Evolutionary conservation across 2,888 invertebrate species (phyloP).

Genomic region (Synanthedon myopaeformis): DNA sequence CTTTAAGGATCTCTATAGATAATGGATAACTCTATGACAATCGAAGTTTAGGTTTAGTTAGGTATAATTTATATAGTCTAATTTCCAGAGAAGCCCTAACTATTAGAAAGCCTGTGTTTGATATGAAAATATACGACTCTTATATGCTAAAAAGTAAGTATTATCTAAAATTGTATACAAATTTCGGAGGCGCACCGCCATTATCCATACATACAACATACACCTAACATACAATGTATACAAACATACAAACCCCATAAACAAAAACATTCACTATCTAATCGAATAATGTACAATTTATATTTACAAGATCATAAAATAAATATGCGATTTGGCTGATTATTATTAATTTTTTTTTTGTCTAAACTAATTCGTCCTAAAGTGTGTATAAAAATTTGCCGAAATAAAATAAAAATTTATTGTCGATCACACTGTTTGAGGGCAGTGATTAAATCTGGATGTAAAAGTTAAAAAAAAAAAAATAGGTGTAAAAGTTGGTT

Average conservation of each 20-base stretch:
- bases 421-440: background rate
- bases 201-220: background rate
- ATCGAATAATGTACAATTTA: slow-evolving; percentile 41
- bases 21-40: too few relatives aligned
- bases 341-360: slow-evolving; percentile 10
- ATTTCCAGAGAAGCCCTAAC: too few relatives aligned
- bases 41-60: too few relatives aligned
- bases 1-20: too few relatives aligned
- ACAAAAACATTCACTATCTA: slow-evolving; percentile 58
- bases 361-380: slow-evolving; percentile 13
- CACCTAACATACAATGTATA: background rate
- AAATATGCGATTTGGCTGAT: slow-evolving; percentile 62
- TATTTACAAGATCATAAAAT: slow-evolving; percentile 57
- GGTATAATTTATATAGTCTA: too few relatives aligned
- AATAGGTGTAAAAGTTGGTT: slow-evolving; percentile 3
- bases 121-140: background rate
- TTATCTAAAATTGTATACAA: background rate
- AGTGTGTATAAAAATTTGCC: slow-evolving; percentile 10
- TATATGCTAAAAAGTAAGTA: background rate
- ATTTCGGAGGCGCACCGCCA: background rate
- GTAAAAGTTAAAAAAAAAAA: background rate
- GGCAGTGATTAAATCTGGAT: background rate
- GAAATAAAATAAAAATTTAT: slow-evolving; percentile 9
- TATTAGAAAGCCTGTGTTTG: background rate
- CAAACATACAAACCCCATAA: slow-evolving; percentile 15